Percentiles rank a stretch among this genome's conserved stretches.
These are phyloP conservation scores for Nipponia nippon DNA, from an alignment of 2,113 vertebrate species.

Conservation along the genomic window DNA sequence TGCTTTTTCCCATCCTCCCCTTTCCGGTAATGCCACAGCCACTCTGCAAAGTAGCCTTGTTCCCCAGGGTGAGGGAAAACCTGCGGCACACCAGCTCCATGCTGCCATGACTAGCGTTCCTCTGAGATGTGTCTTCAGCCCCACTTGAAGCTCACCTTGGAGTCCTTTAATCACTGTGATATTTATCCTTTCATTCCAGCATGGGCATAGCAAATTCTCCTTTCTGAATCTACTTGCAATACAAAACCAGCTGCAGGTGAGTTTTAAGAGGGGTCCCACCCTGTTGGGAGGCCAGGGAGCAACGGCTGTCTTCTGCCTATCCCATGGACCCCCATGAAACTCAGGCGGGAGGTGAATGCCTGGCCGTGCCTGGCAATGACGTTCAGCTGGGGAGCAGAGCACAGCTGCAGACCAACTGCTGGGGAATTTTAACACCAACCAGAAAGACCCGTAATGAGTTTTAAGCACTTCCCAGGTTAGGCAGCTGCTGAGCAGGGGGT, in stretches of 20 bases:
- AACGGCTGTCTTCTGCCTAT: neutral
- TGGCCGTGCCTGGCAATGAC: neutral
- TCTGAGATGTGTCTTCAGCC: neutral
- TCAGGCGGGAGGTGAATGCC: fast-evolving
- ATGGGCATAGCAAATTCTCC: neutral
- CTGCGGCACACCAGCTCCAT: fast-evolving
- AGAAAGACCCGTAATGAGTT: neutral
- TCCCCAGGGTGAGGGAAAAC: neutral
- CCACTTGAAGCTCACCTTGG: neutral
- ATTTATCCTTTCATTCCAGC: neutral
- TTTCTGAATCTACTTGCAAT: neutral
- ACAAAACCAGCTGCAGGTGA: neutral
- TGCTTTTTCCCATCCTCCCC: neutral
- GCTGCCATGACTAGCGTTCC: neutral
- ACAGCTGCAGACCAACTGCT: neutral
- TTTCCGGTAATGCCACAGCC: neutral
- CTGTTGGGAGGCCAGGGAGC: neutral
- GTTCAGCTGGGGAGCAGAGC: neutral
- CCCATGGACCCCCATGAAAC: fast-evolving
- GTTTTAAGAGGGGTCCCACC: neutral
- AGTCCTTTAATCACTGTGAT: neutral
- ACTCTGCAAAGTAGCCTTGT: neutral
- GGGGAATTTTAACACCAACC: neutral
- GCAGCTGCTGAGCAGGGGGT: neutral
- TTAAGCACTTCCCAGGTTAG: neutral